Conservation (phyloP, 1,140 invertebrate species). For the Leptonema lineaticorne region DNA sequence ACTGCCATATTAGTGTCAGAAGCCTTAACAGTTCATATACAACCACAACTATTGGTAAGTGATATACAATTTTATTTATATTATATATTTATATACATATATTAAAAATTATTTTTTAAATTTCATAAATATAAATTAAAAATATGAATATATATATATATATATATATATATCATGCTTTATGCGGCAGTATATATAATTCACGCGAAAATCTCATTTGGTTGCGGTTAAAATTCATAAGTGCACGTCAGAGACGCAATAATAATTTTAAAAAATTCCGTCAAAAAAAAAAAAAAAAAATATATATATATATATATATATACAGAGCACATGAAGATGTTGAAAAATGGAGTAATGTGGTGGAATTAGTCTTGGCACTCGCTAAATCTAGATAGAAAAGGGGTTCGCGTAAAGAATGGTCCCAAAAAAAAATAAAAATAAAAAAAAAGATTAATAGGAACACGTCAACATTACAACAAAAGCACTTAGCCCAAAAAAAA, state of each 20-base stretch:
- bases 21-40: constrained; percentile 58
- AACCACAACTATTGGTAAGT: constrained; percentile 58
- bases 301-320: too few relatives aligned
- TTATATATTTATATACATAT: background rate
- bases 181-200: background rate
- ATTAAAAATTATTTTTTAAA: background rate
- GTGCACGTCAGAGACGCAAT: too few relatives aligned
- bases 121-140: background rate
- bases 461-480: constrained; percentile 9
- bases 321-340: background rate
- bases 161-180: background rate
- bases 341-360: constrained; percentile 12
- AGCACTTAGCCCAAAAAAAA: constrained; percentile 1
- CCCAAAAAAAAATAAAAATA: too few relatives aligned
- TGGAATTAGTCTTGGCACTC: constrained; percentile 15
- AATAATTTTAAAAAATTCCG: too few relatives aligned
- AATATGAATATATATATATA: background rate
- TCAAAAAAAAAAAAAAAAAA: too few relatives aligned
- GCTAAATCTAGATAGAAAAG: constrained; percentile 14
- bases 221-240: too few relatives aligned
- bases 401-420: too few relatives aligned
- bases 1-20: constrained; percentile 57
- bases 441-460: constrained; percentile 15
- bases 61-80: background rate
- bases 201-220: background rate